Evolutionary conservation across 2,113 vertebrate genomes (phyloP).

Genomic region (Lepisosteus osseus): DNA sequence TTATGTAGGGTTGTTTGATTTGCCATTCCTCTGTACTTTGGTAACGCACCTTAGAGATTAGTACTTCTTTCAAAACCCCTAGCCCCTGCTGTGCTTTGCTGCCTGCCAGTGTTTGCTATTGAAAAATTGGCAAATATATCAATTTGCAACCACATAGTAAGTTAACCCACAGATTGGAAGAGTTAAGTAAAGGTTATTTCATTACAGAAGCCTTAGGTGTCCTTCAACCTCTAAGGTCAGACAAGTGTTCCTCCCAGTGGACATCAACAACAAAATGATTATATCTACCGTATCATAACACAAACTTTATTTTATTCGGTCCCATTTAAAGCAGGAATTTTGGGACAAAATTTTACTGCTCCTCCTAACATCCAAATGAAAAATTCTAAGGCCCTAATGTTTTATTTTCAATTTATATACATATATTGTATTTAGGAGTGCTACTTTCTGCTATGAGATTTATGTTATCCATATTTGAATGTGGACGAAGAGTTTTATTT

Average conservation of each 20-base stretch:
- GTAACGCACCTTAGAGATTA: conserved; percentile 46
- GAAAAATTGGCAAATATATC: conserved; percentile 43
- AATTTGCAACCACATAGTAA: conserved; percentile 44
- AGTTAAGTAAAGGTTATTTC: conserved; percentile 42
- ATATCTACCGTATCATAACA: no score
- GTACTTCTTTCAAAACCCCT: conserved; percentile 25
- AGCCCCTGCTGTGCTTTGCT: conserved; percentile 43
- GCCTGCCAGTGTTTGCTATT: conserved; percentile 31
- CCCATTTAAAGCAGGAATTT: no score
- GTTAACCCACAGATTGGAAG: conserved; percentile 47
- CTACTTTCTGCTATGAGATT: no score
- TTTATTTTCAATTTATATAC: no score
- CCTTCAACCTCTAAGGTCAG: conserved; percentile 16
- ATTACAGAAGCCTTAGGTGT: conserved; percentile 50
- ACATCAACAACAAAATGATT: no score
- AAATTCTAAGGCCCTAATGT: no score
- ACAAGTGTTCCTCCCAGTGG: not conserved
- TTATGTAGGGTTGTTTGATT: conserved; percentile 36
- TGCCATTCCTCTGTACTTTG: conserved; percentile 41
- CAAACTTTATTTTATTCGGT: no score
- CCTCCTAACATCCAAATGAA: no score
- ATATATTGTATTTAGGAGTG: no score
- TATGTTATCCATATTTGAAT: no score
- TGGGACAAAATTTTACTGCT: no score
- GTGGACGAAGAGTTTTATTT: conserved; percentile 7